Conservation (phyloP, 1,140 invertebrate species). For the Ostrea denselamellosa region DNA sequence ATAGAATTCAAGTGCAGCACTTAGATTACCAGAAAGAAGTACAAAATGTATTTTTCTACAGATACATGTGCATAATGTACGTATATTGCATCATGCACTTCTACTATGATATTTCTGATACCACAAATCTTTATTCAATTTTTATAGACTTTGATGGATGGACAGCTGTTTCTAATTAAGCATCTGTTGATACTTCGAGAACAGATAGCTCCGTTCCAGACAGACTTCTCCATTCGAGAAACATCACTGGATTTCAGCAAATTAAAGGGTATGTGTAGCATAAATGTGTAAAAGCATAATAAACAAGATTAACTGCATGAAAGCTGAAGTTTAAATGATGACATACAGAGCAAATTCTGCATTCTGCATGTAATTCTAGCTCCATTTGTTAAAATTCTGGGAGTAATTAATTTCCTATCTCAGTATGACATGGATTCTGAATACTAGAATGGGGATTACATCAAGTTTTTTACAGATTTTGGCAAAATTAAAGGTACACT, state of each 20-base stretch:
- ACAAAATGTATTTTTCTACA: no score
- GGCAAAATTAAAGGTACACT: slow-evolving; percentile 20
- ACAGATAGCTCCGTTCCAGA: slow-evolving; percentile 98
- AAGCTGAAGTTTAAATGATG: background rate
- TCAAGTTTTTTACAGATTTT: slow-evolving; percentile 17
- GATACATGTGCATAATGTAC: no score
- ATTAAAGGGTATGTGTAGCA: slow-evolving; percentile 72
- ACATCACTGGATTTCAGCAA: slow-evolving; percentile 93
- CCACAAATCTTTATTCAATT: slow-evolving; percentile 18
- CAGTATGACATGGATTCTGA: background rate
- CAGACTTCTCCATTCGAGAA: slow-evolving; percentile 96
- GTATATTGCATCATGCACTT: no score
- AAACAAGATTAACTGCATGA: background rate
- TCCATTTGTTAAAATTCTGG: background rate
- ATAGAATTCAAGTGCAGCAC: no score
- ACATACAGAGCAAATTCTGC: background rate
- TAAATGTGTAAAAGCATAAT: background rate
- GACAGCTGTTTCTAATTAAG: slow-evolving; percentile 97
- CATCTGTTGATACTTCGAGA: slow-evolving; percentile 97
- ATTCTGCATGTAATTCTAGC: background rate
- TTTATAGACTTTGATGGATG: slow-evolving; percentile 87
- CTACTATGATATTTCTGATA: background rate
- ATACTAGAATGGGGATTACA: background rate
- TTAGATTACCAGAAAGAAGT: no score
- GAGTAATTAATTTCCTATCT: background rate